Evolutionary conservation across 2,888 invertebrate genomes (phyloP), one percentile per base, ranked within the genome.

Genomic region (Notodonta dromedarius): DNA sequence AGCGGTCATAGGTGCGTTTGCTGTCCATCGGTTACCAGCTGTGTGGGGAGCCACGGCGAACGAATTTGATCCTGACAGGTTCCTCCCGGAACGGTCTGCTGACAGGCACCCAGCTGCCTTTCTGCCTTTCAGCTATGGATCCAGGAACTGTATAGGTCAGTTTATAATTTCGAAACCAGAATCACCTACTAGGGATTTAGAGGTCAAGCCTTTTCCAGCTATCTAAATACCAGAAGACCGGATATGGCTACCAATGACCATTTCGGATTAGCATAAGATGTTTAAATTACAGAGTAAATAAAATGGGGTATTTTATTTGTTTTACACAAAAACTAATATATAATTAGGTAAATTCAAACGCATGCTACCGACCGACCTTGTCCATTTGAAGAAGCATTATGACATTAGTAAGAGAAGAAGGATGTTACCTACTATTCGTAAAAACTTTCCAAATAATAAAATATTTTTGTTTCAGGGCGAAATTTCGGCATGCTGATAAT

Each of bases 41-140:
- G 87, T 88, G 24, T 96, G 94, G 93, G 94, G 94, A 65, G 90
- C 94, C 0, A 87, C 94, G 58, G 95, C 94, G 0, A 85, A 94
- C 8, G 87, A 86, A 51, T 96, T 95, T 74, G 92, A 95, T 69
- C 95, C 95, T 0, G 95, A 95, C 70, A 80, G 95, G 63, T 96
- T 95, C 77, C 81, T 94, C 13, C 94, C 94, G 0, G 95, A 95
- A 72, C 82, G 87, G 44, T 88, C 87, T 0, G 68, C 77, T 1
- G 79, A 85, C 56, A 81, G 94, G 40, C 93, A 93, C 59, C 92
- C 94, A 0, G 93, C 90, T 8, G 83, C 93, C 2, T 94, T 88
- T 72, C 58, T 94, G 24, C 93, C 94, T 0, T 94, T 94, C 65
- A 93, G 94, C 67, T 88, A 84, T 51, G 94, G 94, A 13, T 78